Evolutionary conservation across 2,888 invertebrate genomes (phyloP).

Genomic region (Lasiommata megera): DNA sequence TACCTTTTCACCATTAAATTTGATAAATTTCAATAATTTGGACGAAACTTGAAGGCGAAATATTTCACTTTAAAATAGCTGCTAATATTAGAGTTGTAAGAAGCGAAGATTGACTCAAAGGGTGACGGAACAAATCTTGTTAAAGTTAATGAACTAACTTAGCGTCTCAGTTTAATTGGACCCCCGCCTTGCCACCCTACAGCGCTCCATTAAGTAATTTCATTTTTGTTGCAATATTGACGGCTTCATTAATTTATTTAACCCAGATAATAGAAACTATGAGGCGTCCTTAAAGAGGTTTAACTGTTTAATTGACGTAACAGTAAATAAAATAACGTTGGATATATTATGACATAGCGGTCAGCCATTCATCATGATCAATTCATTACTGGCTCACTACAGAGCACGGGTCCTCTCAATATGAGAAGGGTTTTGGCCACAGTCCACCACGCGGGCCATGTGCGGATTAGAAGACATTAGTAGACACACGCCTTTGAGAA

Average conservation of each 20-base stretch:
- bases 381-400: no score
- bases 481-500: no score
- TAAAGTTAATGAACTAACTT: constrained; percentile 76
- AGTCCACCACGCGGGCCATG: no score
- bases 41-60: constrained; percentile 6
- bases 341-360: no score
- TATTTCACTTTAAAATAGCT: constrained; percentile 36
- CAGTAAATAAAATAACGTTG: no score
- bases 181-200: constrained; percentile 35
- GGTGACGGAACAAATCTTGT: constrained; percentile 66
- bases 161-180: constrained; percentile 58
- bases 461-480: no score
- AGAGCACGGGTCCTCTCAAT: no score
- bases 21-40: constrained; percentile 8
- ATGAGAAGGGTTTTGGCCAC: no score
- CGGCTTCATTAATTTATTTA: constrained; percentile 27
- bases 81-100: constrained; percentile 56
- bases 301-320: neutral
- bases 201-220: constrained; percentile 37
- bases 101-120: constrained; percentile 54
- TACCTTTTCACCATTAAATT: neutral
- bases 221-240: constrained; percentile 36
- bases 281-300: neutral
- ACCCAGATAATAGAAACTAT: constrained; percentile 8
- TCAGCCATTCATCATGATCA: no score